phyloP scores from a whole-genome alignment of 2,797 vertebrate species.

The Graptemys geographica region DNA sequence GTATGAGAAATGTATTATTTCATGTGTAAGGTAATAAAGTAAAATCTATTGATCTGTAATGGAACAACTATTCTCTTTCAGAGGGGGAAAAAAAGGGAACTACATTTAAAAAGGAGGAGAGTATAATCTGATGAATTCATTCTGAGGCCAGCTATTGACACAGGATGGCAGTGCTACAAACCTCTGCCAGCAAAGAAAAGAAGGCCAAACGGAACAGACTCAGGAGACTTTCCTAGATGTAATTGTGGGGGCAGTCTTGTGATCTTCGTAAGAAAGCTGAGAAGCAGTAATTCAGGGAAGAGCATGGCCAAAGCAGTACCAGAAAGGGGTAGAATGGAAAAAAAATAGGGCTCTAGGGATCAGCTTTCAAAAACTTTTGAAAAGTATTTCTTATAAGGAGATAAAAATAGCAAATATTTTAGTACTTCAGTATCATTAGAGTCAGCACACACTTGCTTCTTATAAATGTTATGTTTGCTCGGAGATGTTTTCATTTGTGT shows the following conservation, averaged over 20 bases:
- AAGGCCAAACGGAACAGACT: neutral
- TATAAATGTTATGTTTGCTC: neutral
- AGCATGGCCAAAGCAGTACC: neutral
- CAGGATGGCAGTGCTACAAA: neutral
- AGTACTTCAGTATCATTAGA: neutral
- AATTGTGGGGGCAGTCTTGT: neutral
- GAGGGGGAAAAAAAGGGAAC: neutral
- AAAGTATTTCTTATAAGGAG: neutral
- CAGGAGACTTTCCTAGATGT: neutral
- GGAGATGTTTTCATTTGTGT: neutral
- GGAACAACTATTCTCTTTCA: neutral
- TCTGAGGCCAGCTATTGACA: neutral
- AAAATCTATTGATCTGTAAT: neutral
- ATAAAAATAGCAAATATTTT: neutral
- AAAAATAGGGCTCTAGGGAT: neutral
- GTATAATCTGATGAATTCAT: neutral
- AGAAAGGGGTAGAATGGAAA: neutral
- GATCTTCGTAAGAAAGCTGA: neutral
- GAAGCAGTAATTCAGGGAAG: neutral
- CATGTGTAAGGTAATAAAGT: neutral
- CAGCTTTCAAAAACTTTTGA: neutral
- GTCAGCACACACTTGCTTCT: neutral
- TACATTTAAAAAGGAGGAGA: neutral
- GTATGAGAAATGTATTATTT: neutral
- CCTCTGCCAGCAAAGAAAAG: neutral